These are phyloP conservation scores for Drosophila pandora DNA, from an alignment of 1,140 invertebrate genomes.

Conservation along the genomic window DNA sequence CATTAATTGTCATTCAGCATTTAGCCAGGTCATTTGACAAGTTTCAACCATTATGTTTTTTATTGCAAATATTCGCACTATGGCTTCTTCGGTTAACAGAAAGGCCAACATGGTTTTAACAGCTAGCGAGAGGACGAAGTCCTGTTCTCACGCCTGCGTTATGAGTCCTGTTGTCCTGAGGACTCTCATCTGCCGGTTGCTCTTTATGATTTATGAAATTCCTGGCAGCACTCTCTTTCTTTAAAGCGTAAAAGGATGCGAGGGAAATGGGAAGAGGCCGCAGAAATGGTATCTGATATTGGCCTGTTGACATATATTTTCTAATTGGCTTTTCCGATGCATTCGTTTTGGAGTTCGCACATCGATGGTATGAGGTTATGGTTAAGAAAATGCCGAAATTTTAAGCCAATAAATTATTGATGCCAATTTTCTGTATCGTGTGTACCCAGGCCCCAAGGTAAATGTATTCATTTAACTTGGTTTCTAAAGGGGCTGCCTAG, in stretches of 20 bases:
- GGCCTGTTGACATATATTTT: constrained; percentile 73
- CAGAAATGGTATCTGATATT: constrained; percentile 51
- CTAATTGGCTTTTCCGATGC: constrained; percentile 74
- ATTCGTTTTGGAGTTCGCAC: constrained; percentile 14
- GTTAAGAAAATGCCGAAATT: neutral
- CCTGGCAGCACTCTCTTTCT: constrained; percentile 18
- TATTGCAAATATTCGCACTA: constrained; percentile 44
- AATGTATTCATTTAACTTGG: too few relatives aligned
- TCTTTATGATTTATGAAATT: constrained; percentile 36
- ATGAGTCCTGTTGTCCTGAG: constrained; percentile 18
- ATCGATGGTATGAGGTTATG: neutral
- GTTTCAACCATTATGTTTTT: constrained; percentile 53
- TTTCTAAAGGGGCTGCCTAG: too few relatives aligned
- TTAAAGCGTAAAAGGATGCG: neutral
- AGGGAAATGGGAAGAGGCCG: neutral
- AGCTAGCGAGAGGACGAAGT: neutral
- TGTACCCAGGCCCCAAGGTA: too few relatives aligned
- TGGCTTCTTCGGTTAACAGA: constrained; percentile 19
- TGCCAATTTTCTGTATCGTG: neutral
- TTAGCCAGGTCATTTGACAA: constrained; percentile 67
- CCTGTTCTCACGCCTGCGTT: constrained; percentile 27
- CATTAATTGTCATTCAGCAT: constrained; percentile 63
- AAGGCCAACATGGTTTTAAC: constrained; percentile 21
- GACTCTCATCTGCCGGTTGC: neutral
- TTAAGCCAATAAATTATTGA: neutral